Base-by-base conservation (phyloP, 2,888 invertebrate species). In the Spisula subtruncata region DNA sequence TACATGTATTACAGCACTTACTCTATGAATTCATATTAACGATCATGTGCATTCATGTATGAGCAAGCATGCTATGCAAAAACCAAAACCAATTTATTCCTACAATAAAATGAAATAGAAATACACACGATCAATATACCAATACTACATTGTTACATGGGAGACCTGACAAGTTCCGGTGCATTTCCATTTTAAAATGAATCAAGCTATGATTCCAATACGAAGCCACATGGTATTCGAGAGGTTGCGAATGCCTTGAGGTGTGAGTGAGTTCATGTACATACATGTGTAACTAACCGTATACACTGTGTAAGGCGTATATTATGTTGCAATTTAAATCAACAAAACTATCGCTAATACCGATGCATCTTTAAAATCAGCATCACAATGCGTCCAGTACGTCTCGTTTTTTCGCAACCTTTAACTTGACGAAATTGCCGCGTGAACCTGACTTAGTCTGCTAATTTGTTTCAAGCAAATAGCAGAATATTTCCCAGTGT, bases 71-170 rank as follows among this genome's bases (percentile, higher is more conserved):
- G 5, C 4, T 20, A 20, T 56, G 41, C n/a, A 1, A 6, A 56
- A n/a, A 25, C 60, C 60, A 25, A 41, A 66, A 66, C 25, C 60
- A 66, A n/a, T 66, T 66, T 25, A 66, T 66, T 66, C n/a, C 60
- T n/a, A 10, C n/a, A 5, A 25, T 25, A 6, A n/a, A 66, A 66
- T 66, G n/a, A n/a, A n/a, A 12, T n/a, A n/a, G 25, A n/a, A 66
- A 25, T 25, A 66, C 12, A 10, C 25, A n/a, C 25, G 25, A 66
- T 25, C 60, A 66, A 66, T 25, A 25, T 66, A 10, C 25, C 41
- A n/a, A 25, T 66, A 66, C 25, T 66, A n/a, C 25, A 66, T 10
- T 66, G 60, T 10, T n/a, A 25, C n/a, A 1, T 10, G n/a, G 10
- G 6, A 10, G n/a, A 66, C 60, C 60, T 25, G 60, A 66, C 20